Evolutionary conservation across 2,113 vertebrate species (phyloP).

Genomic region (Aptenodytes forsteri): DNA sequence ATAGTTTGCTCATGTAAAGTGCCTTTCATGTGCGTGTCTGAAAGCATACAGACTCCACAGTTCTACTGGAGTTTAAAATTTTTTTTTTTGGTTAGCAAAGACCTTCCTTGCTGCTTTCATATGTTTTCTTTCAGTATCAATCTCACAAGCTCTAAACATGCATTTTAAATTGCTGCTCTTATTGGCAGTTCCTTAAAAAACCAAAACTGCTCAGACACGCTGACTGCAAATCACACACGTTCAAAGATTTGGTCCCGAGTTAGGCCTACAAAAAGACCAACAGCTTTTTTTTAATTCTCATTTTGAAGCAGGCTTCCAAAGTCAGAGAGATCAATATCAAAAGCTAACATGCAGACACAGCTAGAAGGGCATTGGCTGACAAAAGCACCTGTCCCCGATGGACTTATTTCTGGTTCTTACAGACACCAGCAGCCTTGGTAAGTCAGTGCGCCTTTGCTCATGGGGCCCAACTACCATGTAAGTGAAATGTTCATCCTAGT

Average conservation of each 20-base stretch:
- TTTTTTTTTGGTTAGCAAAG: not conserved
- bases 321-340: not conserved
- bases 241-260: not conserved
- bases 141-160: not conserved
- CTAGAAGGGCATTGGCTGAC: not conserved
- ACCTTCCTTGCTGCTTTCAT: not conserved
- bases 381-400: not conserved
- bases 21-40: not conserved
- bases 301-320: not conserved
- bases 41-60: not conserved
- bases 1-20: not conserved
- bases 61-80: not conserved
- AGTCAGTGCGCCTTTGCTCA: not conserved
- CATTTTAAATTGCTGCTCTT: not conserved
- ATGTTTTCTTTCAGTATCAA: not conserved
- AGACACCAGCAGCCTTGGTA: not conserved
- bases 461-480: rapidly evolving
- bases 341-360: not conserved
- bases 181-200: not conserved
- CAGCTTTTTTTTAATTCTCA: not conserved
- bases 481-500: not conserved
- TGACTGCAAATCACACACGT: not conserved
- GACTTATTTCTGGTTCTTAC: not conserved
- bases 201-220: not conserved
- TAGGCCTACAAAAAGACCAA: not conserved